A percentile compares a stretch with the other conserved stretches of the same genome.
Evolutionary conservation across 2,888 invertebrate species (phyloP).

Genomic region (Yponomeuta evonymella): DNA sequence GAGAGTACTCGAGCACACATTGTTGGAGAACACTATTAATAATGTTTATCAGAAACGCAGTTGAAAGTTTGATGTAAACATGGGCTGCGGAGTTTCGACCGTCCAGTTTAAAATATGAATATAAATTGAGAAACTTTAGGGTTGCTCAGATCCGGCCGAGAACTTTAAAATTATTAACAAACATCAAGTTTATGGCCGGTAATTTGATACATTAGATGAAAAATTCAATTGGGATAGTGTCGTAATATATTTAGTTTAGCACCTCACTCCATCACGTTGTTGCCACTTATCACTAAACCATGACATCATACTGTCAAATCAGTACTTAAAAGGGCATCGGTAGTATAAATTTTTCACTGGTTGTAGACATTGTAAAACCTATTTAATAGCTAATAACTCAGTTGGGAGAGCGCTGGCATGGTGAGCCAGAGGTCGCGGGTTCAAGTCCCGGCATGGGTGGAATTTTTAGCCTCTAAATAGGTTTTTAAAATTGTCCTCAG

Average conservation of each 20-base stretch:
- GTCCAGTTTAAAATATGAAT: conserved; percentile 69
- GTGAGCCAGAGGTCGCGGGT: too few species aligned
- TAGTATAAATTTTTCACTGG: too few species aligned
- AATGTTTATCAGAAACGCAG: conserved; percentile 6
- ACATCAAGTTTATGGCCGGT: conserved; percentile 11
- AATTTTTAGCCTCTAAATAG: too few species aligned
- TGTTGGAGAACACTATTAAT: not conserved
- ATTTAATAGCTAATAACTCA: too few species aligned
- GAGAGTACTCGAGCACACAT: not conserved
- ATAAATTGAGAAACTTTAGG: conserved; percentile 69
- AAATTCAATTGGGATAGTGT: conserved; percentile 5
- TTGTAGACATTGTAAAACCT: too few species aligned
- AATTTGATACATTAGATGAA: conserved; percentile 3
- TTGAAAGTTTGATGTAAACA: conserved; percentile 52
- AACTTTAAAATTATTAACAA: conserved; percentile 53
- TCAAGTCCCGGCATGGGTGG: too few species aligned
- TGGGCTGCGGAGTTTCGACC: conserved; percentile 41
- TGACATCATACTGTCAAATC: too few species aligned
- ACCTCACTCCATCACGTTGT: not conserved
- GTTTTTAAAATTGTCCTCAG: too few species aligned
- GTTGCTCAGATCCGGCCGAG: conserved; percentile 49
- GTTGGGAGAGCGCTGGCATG: too few species aligned
- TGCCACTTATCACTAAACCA: not conserved
- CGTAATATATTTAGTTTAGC: not conserved
- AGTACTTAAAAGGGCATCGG: too few species aligned